phyloP scores from a whole-genome alignment of 2,113 vertebrate species.

The Crotalus helleri region DNA sequence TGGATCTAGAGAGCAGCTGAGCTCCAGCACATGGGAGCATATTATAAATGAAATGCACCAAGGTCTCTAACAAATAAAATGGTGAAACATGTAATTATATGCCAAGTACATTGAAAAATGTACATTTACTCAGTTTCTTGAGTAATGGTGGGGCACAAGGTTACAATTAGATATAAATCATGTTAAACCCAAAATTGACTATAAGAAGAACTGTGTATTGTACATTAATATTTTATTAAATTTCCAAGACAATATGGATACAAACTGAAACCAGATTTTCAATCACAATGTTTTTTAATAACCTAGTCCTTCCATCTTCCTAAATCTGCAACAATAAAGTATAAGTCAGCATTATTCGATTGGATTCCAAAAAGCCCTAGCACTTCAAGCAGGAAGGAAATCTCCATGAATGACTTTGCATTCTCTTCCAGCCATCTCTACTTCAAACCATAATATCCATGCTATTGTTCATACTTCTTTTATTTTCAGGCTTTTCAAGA shows the following conservation, averaged over 20 bases:
- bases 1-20: background rate
- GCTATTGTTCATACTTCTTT: background rate
- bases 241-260: background rate
- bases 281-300: background rate
- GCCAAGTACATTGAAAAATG: background rate
- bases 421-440: background rate
- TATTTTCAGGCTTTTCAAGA: background rate
- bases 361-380: background rate
- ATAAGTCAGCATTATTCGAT: background rate
- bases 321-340: background rate
- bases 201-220: background rate
- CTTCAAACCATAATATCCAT: background rate
- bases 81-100: conserved; percentile 7
- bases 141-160: background rate
- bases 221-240: background rate
- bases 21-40: background rate
- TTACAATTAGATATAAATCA: background rate
- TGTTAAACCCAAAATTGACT: conserved; percentile 1
- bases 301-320: background rate
- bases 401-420: background rate
- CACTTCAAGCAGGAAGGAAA: background rate
- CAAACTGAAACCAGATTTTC: background rate
- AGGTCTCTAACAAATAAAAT: background rate
- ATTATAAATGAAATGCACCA: background rate
- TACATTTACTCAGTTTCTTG: background rate